Percentiles rank a stretch among this genome's conserved stretches.
phyloP scores from a whole-genome alignment of 2,888 invertebrate species.

The Spisula solida region DNA sequence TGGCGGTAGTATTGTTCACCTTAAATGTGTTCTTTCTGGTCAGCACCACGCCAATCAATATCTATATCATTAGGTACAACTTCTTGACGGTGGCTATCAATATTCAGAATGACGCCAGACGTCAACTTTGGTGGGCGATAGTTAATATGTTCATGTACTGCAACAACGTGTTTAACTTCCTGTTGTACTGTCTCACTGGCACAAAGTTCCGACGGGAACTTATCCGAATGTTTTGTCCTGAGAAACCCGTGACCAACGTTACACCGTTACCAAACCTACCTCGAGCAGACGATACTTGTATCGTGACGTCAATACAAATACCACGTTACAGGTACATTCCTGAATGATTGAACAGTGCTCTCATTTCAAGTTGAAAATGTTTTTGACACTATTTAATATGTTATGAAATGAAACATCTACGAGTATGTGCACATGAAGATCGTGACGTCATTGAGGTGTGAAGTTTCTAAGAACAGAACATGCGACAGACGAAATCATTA shows the following conservation, averaged over 20 bases:
- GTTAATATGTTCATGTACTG: slow-evolving; percentile 80
- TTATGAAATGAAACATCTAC: no score
- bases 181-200: slow-evolving; percentile 81
- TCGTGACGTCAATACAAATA: no score
- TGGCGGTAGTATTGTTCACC: slow-evolving; percentile 80
- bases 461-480: no score
- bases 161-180: slow-evolving; percentile 79
- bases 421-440: no score
- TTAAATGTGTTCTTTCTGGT: slow-evolving; percentile 77
- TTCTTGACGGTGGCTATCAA: slow-evolving; percentile 54
- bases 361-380: no score
- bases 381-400: no score
- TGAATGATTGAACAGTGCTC: no score
- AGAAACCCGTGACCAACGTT: background rate
- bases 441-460: no score
- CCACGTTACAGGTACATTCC: no score
- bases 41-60: slow-evolving; percentile 77
- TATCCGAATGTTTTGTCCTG: slow-evolving; percentile 47
- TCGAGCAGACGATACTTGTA: no score
- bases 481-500: no score
- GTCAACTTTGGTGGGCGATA: slow-evolving; percentile 75
- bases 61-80: slow-evolving; percentile 73
- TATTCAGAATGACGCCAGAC: slow-evolving; percentile 33
- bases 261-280: background rate
- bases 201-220: slow-evolving; percentile 79